phyloP scores from a whole-genome alignment of 2,113 vertebrate genomes.

The Muntiacus muntjak region DNA sequence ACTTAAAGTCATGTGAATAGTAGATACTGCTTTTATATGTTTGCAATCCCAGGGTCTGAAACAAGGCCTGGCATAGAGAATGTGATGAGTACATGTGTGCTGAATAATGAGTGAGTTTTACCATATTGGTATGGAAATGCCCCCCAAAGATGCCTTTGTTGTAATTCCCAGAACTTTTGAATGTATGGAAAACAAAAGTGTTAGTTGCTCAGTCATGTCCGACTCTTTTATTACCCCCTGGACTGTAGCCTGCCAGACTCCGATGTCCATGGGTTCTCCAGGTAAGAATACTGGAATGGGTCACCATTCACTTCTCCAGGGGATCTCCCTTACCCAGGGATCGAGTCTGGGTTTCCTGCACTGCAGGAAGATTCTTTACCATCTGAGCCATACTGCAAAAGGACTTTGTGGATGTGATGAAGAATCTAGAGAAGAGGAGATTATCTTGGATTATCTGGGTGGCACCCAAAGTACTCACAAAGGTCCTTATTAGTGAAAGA shows the following conservation, averaged over 20 bases:
- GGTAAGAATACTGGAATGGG: not conserved
- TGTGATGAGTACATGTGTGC: not conserved
- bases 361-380: not conserved
- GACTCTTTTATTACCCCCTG: not conserved
- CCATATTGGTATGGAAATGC: not conserved
- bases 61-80: not conserved
- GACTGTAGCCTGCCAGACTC: not conserved
- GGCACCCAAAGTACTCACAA: not conserved
- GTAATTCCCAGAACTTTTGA: not conserved
- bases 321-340: not conserved
- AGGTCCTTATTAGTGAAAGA: not conserved
- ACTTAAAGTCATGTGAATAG: not conserved
- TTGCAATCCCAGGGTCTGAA: not conserved
- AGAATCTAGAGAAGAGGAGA: not conserved
- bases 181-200: not conserved
- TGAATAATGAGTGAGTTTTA: not conserved
- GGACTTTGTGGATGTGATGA: not conserved
- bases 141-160: not conserved
- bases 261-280: not conserved
- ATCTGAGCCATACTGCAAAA: not conserved
- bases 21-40: not conserved
- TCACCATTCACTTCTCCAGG: not conserved
- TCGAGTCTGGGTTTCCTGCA: accelerated
- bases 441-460: not conserved
- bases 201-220: not conserved